A percentile compares a stretch with the other conserved stretches of the same genome.
Conservation (phyloP, 35 echinoderm and acorn worm species). For the Lytechinus variegatus region DNA sequence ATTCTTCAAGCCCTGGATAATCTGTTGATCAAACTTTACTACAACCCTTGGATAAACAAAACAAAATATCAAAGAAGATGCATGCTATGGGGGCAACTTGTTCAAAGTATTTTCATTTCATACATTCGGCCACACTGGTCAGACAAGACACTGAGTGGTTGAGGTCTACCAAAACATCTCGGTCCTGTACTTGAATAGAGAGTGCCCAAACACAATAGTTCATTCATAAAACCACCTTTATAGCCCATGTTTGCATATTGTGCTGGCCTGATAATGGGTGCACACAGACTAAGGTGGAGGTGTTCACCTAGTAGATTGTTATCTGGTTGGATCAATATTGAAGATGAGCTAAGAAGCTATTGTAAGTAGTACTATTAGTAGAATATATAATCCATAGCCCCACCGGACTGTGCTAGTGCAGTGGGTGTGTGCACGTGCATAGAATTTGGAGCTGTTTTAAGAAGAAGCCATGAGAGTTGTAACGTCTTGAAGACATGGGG, state of each 20-base stretch:
- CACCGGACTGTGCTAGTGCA: background rate
- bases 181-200: background rate
- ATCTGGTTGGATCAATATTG: background rate
- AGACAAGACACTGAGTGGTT: background rate
- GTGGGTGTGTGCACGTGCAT: background rate
- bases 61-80: background rate
- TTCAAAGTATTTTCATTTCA: no score
- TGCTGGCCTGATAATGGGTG: background rate
- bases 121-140: background rate
- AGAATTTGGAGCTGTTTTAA: background rate
- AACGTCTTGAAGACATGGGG: background rate
- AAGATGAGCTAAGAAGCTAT: background rate
- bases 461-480: background rate
- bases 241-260: background rate
- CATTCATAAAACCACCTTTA: background rate
- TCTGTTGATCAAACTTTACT: background rate
- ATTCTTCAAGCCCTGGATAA: background rate
- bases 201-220: background rate
- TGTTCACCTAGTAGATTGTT: background rate
- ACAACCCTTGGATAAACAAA: background rate
- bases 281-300: background rate
- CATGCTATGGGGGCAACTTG: background rate
- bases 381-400: background rate
- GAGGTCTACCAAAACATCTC: background rate
- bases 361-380: background rate